A percentile compares a stretch with the other conserved stretches of the same genome.
Evolutionary conservation across 2,797 vertebrate genomes (phyloP).

Genomic region (Limnodromus scolopaceus): DNA sequence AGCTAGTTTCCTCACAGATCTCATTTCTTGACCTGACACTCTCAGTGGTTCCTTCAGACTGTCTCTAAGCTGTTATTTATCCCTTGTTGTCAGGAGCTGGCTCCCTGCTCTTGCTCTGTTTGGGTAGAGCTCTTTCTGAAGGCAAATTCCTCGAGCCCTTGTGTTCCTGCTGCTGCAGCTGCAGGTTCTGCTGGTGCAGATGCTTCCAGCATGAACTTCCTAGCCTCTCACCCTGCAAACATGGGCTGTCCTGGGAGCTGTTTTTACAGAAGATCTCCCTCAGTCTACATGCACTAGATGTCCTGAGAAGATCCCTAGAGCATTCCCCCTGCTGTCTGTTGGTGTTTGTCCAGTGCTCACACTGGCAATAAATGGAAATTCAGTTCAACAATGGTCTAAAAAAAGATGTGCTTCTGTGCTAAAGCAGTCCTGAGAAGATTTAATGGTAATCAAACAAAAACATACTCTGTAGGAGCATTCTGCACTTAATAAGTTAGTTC

Average conservation of each 20-base stretch:
- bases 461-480: neutral
- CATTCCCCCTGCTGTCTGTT: neutral
- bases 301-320: neutral
- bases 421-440: neutral
- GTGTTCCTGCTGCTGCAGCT: neutral
- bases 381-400: neutral
- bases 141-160: neutral
- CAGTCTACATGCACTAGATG: neutral
- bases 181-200: neutral
- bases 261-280: neutral
- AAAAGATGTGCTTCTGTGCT: neutral
- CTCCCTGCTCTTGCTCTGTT: neutral
- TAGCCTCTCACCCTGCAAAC: neutral
- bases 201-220: neutral
- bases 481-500: neutral
- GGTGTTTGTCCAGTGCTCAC: neutral
- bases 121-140: neutral
- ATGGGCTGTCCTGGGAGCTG: neutral
- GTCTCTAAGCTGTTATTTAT: constrained; percentile 7
- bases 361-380: neutral
- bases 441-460: neutral
- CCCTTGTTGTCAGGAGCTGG: neutral
- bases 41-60: neutral
- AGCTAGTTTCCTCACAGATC: neutral
- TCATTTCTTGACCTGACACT: neutral